Conservation (phyloP, 2,888 invertebrate species). For the Scrobipalpa atriplicella region DNA sequence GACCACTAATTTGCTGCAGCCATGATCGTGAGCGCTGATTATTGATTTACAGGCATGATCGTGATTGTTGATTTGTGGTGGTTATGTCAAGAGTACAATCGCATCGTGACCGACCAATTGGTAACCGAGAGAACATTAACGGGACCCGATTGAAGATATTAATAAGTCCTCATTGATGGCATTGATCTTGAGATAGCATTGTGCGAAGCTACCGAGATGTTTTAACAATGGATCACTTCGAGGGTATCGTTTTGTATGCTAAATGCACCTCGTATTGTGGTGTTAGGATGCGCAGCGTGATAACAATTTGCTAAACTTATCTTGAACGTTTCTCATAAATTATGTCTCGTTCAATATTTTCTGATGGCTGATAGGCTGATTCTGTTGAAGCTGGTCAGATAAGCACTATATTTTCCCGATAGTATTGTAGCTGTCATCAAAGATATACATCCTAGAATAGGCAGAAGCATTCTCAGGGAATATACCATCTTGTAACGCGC, state of each 20-base stretch:
- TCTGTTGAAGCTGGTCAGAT: background rate
- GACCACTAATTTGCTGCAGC: slow-evolving; percentile 7
- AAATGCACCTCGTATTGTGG: slow-evolving; percentile 7
- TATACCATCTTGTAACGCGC: no score
- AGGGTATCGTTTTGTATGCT: slow-evolving; percentile 7
- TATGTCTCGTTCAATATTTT: slow-evolving; percentile 1
- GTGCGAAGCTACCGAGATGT: slow-evolving; percentile 14
- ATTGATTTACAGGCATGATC: slow-evolving; percentile 38
- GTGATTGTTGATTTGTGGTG: slow-evolving; percentile 55
- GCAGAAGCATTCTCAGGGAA: no score
- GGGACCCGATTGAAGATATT: slow-evolving; percentile 40
- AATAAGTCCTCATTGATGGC: slow-evolving; percentile 22
- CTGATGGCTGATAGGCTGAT: background rate
- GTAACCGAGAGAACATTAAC: slow-evolving; percentile 42
- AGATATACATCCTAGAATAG: no score
- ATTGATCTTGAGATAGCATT: slow-evolving; percentile 21
- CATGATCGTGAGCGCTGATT: slow-evolving; percentile 9
- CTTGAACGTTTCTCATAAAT: slow-evolving; percentile 12
- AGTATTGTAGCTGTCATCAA: no score
- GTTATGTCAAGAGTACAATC: slow-evolving; percentile 49
- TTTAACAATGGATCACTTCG: slow-evolving; percentile 17
- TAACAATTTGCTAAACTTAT: slow-evolving; percentile 14
- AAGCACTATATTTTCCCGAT: no score
- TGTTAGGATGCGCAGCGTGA: slow-evolving; percentile 2
- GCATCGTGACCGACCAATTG: slow-evolving; percentile 52